Base-by-base conservation (phyloP, 2,888 invertebrate species). In the Eilema griseolum region DNA sequence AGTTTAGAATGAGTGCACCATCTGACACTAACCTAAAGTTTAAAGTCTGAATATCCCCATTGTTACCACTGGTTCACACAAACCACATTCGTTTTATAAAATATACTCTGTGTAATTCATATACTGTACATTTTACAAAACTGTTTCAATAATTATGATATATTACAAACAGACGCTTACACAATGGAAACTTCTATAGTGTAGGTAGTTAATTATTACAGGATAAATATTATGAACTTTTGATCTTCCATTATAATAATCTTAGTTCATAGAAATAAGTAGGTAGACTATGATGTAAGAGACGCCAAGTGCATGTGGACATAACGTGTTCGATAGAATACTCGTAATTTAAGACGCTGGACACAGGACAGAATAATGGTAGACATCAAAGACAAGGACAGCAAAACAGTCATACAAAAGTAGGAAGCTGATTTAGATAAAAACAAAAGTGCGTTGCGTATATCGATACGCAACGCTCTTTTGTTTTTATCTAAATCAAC, bases 201-300 rank as follows among this genome's bases (percentile, higher is more conserved):
- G 3, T 52, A 2, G 20, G 24, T 62, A 24, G 10, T 24, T 20
- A 16, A 20, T 62, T 62, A 14, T 16, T 16, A 16, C 24, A 62
- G 16, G 1, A 62, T 62, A 41, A 41, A 62, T 52, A n/a, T 52
- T 62, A 20, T 37, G 37, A 62, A 37, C 23, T 23, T 31, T 61
- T 31, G 20, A 61, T 61, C 61, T 61, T n/a, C 61, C 31, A 61
- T 61, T 23, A 61, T n/a, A 61, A 33, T 33, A n/a, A 31, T 20
- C 7, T 23, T n/a, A 16, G 37, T 23, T 62, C 14, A 37, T 52
- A 52, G 52, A n/a, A 52, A 52, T 52, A 52, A 52, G 52, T 8
- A n/a, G 52, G 52, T 8, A n/a, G 52, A 52, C 5, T 31, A n/a
- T 23, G 33, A 24, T 37, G 23, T 10, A 62, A 37, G 16, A 24